These are phyloP conservation scores for Zaprionus africanus DNA, from an alignment of 1,140 invertebrate genomes.

Conservation along the genomic window DNA sequence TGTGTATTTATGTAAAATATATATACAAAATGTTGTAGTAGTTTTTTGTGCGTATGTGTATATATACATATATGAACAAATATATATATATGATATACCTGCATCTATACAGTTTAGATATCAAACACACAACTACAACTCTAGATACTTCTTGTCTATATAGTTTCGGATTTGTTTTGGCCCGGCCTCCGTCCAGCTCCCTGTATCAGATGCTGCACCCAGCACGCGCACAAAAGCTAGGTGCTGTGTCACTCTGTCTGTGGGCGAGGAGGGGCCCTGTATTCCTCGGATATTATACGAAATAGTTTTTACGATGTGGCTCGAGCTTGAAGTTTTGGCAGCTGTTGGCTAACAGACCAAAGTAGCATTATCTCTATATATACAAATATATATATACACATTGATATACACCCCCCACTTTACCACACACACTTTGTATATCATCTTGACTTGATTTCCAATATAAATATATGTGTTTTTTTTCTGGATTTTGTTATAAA, in stretches of 20 bases:
- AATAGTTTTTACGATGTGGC: constrained; percentile 33
- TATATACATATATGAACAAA: constrained; percentile 29
- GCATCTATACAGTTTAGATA: constrained; percentile 13
- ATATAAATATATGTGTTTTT: neutral
- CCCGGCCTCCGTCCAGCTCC: neutral
- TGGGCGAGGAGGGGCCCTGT: constrained; percentile 4
- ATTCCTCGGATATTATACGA: constrained; percentile 34
- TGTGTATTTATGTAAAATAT: constrained; percentile 73
- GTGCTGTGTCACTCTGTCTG: constrained; percentile 20
- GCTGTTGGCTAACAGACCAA: constrained; percentile 48
- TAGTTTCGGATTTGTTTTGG: constrained; percentile 6
- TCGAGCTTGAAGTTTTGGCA: constrained; percentile 43
- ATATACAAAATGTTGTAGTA: constrained; percentile 42
- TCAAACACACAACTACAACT: neutral
- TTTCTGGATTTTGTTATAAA: constrained; percentile 54
- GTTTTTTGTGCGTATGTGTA: constrained; percentile 36
- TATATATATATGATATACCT: constrained; percentile 4
- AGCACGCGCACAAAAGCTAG: constrained; percentile 41
- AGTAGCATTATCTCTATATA: constrained; percentile 40
- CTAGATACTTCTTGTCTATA: neutral
- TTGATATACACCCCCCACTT: neutral
- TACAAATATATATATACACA: constrained; percentile 14
- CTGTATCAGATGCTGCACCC: neutral
- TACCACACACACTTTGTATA: neutral
- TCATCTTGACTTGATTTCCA: neutral